Percentiles rank a stretch among this genome's conserved stretches.
Evolutionary conservation across 2,797 vertebrate species (phyloP).

Genomic region (Phrynocephalus vlangalii): DNA sequence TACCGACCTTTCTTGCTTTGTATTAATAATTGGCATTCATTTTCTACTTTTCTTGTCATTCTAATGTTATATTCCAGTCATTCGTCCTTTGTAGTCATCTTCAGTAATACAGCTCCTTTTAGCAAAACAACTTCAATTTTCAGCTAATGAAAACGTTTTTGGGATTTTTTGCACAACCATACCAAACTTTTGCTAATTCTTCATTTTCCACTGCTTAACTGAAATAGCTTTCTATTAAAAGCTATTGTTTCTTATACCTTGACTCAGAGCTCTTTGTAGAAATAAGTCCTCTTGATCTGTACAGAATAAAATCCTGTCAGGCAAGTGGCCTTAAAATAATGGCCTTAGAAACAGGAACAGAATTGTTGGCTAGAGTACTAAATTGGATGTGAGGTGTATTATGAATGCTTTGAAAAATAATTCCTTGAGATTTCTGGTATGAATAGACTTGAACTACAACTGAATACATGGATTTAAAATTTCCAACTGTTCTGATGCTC

Average conservation of each 20-base stretch:
- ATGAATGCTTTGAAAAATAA: neutral
- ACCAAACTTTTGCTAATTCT: slow-evolving; percentile 24
- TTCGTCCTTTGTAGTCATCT: neutral
- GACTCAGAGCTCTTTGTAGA: neutral
- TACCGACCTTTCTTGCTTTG: neutral
- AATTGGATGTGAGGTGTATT: neutral
- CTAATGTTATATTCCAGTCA: neutral
- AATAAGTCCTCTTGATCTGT: neutral
- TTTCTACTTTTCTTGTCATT: slow-evolving; percentile 17
- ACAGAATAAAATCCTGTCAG: neutral
- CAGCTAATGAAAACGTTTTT: slow-evolving; percentile 24
- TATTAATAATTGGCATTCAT: slow-evolving; percentile 6
- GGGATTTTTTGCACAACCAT: neutral
- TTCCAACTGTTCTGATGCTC: neutral
- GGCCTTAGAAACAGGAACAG: neutral
- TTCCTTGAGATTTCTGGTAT: neutral
- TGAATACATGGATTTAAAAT: neutral
- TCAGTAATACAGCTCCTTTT: slow-evolving; percentile 12
- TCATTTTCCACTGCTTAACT: neutral
- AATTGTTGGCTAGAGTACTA: neutral
- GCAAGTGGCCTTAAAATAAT: neutral
- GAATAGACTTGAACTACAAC: neutral
- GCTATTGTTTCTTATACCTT: neutral
- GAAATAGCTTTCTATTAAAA: neutral
- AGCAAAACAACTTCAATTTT: slow-evolving; percentile 5